A percentile compares a stretch with the other conserved stretches of the same genome.
These are phyloP conservation scores for Aurelia coerulea DNA, from an alignment of 30 jellyfish, hydroid and myxozoan genomes.

Conservation along the genomic window DNA sequence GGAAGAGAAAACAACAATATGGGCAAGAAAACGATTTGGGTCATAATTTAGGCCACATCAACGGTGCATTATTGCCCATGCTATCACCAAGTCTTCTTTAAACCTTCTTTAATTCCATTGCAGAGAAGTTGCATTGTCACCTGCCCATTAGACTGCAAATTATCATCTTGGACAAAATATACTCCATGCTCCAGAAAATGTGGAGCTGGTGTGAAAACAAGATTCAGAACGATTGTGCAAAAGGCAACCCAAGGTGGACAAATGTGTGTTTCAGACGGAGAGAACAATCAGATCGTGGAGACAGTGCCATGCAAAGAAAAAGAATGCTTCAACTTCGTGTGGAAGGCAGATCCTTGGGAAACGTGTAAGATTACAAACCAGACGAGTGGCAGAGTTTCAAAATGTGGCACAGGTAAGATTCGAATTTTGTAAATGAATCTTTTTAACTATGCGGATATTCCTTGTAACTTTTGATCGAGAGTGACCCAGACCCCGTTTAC, in stretches of 20 bases:
- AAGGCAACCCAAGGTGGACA: slow-evolving; percentile 70
- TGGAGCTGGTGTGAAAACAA: slow-evolving; percentile 66
- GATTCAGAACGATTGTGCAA: slow-evolving; percentile 56
- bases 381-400: slow-evolving; percentile 43
- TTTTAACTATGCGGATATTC: too few species aligned
- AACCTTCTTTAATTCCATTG: not conserved
- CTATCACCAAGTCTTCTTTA: too few species aligned
- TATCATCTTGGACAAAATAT: slow-evolving; percentile 65
- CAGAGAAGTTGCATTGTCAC: slow-evolving; percentile 48
- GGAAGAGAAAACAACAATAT: too few species aligned
- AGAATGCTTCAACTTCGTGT: slow-evolving; percentile 46
- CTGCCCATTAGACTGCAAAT: slow-evolving; percentile 68
- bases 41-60: too few species aligned
- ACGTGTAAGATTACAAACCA: slow-evolving; percentile 42
- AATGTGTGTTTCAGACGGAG: slow-evolving; percentile 20
- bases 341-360: slow-evolving; percentile 68
- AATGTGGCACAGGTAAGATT: slow-evolving; percentile 69
- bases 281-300: slow-evolving; percentile 27
- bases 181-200: slow-evolving; percentile 68
- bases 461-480: too few species aligned
- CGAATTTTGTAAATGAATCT: too few species aligned
- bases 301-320: slow-evolving; percentile 51
- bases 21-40: too few species aligned
- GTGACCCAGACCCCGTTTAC: too few species aligned
- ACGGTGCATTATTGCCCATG: too few species aligned